Evolutionary conservation across 2,888 invertebrate genomes (phyloP).

Genomic region (Phorcus lineatus): DNA sequence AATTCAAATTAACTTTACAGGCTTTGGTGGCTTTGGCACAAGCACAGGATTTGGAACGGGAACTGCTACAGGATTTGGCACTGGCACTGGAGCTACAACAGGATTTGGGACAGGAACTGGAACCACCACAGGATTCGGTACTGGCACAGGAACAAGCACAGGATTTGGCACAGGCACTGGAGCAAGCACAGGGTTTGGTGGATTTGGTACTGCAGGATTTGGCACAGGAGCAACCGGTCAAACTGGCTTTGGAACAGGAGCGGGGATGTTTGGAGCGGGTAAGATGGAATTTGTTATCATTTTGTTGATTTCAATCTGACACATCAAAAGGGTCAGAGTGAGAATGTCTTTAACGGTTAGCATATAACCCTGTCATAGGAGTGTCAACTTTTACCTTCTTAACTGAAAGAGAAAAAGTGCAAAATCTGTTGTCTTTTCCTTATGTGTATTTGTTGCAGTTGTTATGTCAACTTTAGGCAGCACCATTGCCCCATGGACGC

Average conservation of each 20-base stretch:
- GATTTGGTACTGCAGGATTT: not conserved
- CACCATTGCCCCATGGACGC: too few relatives aligned
- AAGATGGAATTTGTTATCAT: not conserved
- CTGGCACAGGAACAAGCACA: conserved; percentile 6
- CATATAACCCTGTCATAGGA: too few relatives aligned
- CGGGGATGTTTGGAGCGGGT: not conserved
- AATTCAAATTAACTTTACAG: not conserved
- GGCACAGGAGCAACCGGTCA: not conserved
- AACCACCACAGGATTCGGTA: conserved; percentile 14
- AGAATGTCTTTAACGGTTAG: too few relatives aligned
- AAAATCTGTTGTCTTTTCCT: too few relatives aligned
- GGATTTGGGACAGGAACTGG: conserved; percentile 25
- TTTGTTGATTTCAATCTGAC: too few relatives aligned
- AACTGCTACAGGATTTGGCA: conserved; percentile 29
- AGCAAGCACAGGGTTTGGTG: conserved; percentile 27
- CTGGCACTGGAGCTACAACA: conserved; percentile 36
- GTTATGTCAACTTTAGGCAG: too few relatives aligned
- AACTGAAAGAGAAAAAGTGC: too few relatives aligned
- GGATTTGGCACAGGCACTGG: conserved; percentile 20
- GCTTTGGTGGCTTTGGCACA: conserved; percentile 37
- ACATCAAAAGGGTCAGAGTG: too few relatives aligned
- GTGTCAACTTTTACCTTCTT: too few relatives aligned
- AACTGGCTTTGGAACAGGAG: conserved; percentile 20
- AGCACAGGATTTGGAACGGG: conserved; percentile 42
- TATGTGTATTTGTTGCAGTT: too few relatives aligned